phyloP scores from a whole-genome alignment of 2,888 invertebrate genomes.

The Ypsolopha sequella region DNA sequence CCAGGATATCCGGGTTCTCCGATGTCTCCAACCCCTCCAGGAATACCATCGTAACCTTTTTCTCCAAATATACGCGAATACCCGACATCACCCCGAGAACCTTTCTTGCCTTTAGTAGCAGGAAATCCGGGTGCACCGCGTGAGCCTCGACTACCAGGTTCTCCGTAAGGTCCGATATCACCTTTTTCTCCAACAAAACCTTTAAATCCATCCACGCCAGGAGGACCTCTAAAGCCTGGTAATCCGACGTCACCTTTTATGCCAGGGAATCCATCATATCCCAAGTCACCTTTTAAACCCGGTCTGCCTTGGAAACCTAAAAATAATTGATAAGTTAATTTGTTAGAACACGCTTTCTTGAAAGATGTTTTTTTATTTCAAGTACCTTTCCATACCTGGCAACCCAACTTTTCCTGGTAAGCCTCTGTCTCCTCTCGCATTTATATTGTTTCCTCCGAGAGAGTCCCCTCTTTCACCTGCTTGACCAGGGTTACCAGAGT shows the following conservation, averaged over 20 bases:
- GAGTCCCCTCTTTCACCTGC: conserved; percentile 47
- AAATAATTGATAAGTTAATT: conserved; percentile 1
- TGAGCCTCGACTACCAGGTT: conserved; percentile 56
- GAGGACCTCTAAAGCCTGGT: conserved; percentile 40
- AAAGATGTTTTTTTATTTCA: neutral
- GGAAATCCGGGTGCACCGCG: conserved; percentile 73
- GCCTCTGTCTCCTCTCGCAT: conserved; percentile 68
- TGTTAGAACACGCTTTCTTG: no score
- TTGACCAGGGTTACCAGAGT: conserved; percentile 53
- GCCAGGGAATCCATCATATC: conserved; percentile 41
- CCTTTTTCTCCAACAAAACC: conserved; percentile 78
- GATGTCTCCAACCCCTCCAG: conserved; percentile 65
- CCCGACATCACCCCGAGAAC: conserved; percentile 59
- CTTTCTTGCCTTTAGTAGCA: conserved; percentile 72
- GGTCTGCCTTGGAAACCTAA: conserved; percentile 28
- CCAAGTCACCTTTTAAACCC: conserved; percentile 42
- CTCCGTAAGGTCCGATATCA: conserved; percentile 73
- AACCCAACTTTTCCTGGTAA: conserved; percentile 58
- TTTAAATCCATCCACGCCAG: conserved; percentile 67
- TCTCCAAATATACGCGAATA: conserved; percentile 50
- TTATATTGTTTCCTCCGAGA: conserved; percentile 25
- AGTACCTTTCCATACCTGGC: conserved; percentile 34
- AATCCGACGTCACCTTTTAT: conserved; percentile 12
- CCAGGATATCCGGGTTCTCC: conserved; percentile 74
- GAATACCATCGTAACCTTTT: conserved; percentile 42